phyloP scores from a whole-genome alignment of 2,797 vertebrate genomes.

The Brachyrhaphis roseni region DNA sequence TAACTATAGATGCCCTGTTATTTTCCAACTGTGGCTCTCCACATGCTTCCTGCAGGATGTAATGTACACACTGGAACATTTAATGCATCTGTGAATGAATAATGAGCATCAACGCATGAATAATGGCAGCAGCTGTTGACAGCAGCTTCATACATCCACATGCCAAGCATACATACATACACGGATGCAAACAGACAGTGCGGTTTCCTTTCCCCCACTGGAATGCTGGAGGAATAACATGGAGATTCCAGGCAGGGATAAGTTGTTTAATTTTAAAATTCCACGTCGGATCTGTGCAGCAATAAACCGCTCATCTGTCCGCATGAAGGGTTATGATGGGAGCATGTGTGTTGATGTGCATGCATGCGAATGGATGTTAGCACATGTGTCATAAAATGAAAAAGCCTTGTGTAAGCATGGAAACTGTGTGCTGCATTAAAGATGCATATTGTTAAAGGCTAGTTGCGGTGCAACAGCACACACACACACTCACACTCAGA shows the following conservation, averaged over 20 bases:
- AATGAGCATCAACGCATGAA: conserved; percentile 41
- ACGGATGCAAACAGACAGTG: conserved; percentile 14
- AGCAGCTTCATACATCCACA: conserved; percentile 49
- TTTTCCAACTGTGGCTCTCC: conserved; percentile 21
- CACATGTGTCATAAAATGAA: conserved; percentile 49
- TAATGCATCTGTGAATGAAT: conserved; percentile 53
- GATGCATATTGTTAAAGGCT: conserved; percentile 64
- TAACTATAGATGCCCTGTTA: conserved; percentile 5
- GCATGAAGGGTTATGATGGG: conserved; percentile 13
- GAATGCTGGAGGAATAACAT: conserved; percentile 72
- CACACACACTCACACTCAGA: conserved; percentile 31
- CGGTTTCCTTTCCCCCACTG: conserved; percentile 52
- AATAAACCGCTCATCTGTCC: conserved; percentile 68
- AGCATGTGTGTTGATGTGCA: conserved; percentile 13
- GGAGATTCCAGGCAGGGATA: conserved; percentile 70
- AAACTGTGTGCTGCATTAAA: conserved; percentile 67
- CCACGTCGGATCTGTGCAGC: conserved; percentile 70
- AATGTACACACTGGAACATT: conserved; percentile 35
- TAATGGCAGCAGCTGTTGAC: conserved; percentile 58
- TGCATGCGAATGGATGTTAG: background rate
- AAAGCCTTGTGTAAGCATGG: conserved; percentile 62
- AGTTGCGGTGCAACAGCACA: conserved; percentile 40
- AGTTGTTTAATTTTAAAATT: conserved; percentile 77
- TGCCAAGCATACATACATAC: conserved; percentile 17
- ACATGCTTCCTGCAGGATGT: conserved; percentile 29